phyloP scores from a whole-genome alignment of 2,888 invertebrate genomes.

The Timandra comae region DNA sequence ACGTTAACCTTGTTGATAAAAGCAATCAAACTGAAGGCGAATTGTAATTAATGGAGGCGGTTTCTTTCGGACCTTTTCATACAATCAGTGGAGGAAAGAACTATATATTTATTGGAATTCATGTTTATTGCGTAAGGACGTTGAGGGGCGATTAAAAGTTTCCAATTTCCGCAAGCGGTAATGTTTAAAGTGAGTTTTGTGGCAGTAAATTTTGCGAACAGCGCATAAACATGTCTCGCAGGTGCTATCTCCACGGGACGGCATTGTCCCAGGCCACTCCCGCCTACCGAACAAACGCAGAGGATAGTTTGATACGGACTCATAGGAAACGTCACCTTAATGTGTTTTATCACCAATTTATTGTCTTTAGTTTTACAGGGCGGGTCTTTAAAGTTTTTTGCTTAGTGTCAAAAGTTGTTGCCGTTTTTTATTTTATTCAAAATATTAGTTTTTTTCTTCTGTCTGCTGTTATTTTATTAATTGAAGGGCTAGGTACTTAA shows the following conservation, averaged over 20 bases:
- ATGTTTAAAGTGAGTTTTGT: constrained; percentile 19
- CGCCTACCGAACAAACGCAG: too few relatives aligned
- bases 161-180: too few relatives aligned
- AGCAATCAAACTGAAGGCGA: constrained; percentile 30
- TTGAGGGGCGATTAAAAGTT: constrained; percentile 15
- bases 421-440: too few relatives aligned
- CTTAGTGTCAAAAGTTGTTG: too few relatives aligned
- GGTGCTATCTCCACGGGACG: constrained; percentile 43
- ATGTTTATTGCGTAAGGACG: constrained; percentile 17
- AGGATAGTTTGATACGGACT: too few relatives aligned
- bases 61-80: constrained; percentile 44
- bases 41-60: constrained; percentile 44
- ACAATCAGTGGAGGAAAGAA: constrained; percentile 39
- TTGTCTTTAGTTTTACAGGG: background rate
- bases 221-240: constrained; percentile 64
- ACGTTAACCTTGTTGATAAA: constrained; percentile 21
- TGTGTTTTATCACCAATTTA: constrained; percentile 4
- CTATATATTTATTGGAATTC: too few relatives aligned
- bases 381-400: too few relatives aligned
- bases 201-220: constrained; percentile 61
- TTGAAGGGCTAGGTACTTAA: too few relatives aligned
- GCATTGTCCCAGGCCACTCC: constrained; percentile 40
- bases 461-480: too few relatives aligned
- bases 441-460: too few relatives aligned
- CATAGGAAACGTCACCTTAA: constrained; percentile 9